These are phyloP conservation scores for Unio delphinus DNA, from an alignment of 2,888 invertebrate genomes.

Conservation along the genomic window DNA sequence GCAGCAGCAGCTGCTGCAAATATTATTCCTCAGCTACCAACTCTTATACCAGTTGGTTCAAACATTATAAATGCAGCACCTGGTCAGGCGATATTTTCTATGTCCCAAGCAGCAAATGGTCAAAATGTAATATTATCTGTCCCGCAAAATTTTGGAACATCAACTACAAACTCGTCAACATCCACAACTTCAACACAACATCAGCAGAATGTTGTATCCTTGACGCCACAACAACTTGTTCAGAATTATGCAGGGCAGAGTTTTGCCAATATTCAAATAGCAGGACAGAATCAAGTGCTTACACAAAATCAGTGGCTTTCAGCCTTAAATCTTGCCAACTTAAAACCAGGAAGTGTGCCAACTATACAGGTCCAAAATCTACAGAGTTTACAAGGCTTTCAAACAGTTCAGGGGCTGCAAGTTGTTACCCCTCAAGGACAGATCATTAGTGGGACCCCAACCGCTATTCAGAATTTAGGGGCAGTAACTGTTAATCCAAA, in stretches of 20 bases:
- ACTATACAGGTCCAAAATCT: conserved; percentile 59
- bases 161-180: conserved; percentile 38
- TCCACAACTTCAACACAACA: conserved; percentile 48
- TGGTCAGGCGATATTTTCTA: conserved; percentile 45
- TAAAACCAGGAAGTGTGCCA: conserved; percentile 44
- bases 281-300: conserved; percentile 53
- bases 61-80: conserved; percentile 46
- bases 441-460: conserved; percentile 22
- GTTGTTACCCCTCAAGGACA: conserved; percentile 57
- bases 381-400: conserved; percentile 50
- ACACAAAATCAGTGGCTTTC: conserved; percentile 50
- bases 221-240: conserved; percentile 50
- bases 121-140: conserved; percentile 39
- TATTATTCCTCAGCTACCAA: conserved; percentile 44
- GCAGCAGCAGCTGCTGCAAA: conserved; percentile 43
- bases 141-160: conserved; percentile 33
- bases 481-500: conserved; percentile 18
- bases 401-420: conserved; percentile 50
- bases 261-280: conserved; percentile 45
- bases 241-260: conserved; percentile 49
- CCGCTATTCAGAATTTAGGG: conserved; percentile 23
- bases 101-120: conserved; percentile 34
- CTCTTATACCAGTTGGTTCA: conserved; percentile 42
- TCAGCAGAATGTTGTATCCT: conserved; percentile 26
- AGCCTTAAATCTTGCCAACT: conserved; percentile 50